Conservation (phyloP, 2,113 vertebrate genomes). For the Cyphomyrus plagiostoma region DNA sequence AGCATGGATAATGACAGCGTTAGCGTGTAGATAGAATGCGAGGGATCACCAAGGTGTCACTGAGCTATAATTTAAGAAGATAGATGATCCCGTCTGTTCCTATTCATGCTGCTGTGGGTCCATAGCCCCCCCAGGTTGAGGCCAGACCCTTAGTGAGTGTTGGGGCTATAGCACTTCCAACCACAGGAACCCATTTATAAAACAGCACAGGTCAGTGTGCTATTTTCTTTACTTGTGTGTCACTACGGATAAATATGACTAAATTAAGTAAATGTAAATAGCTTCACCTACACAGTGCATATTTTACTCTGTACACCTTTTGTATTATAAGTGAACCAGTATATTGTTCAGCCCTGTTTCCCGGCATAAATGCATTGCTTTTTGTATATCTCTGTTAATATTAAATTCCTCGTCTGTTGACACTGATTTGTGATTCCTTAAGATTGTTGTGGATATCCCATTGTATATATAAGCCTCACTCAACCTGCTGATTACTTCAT, state of each 20-base stretch:
- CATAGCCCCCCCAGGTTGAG: neutral
- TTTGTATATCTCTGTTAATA: neutral
- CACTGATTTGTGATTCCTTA: neutral
- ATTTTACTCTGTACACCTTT: neutral
- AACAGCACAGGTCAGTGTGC: neutral
- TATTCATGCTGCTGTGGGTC: conserved; percentile 27
- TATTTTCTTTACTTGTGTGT: neutral
- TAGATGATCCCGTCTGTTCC: conserved; percentile 56
- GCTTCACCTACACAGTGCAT: neutral
- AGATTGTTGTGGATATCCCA: neutral
- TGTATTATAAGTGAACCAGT: neutral
- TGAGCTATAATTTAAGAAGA: conserved; percentile 65
- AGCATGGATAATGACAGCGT: conserved; percentile 50
- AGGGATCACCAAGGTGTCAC: conserved; percentile 44
- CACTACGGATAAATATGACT: neutral
- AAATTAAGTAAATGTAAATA: neutral
- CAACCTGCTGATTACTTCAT: neutral
- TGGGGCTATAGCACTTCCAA: neutral
- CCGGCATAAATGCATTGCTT: neutral
- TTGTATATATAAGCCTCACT: neutral
- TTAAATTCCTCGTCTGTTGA: neutral
- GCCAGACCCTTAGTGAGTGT: neutral
- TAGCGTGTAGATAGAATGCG: conserved; percentile 24
- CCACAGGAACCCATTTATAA: neutral
- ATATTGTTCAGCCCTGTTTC: neutral